phyloP scores from a whole-genome alignment of 2,797 vertebrate species.

The Dendrocincla fuliginosa region DNA sequence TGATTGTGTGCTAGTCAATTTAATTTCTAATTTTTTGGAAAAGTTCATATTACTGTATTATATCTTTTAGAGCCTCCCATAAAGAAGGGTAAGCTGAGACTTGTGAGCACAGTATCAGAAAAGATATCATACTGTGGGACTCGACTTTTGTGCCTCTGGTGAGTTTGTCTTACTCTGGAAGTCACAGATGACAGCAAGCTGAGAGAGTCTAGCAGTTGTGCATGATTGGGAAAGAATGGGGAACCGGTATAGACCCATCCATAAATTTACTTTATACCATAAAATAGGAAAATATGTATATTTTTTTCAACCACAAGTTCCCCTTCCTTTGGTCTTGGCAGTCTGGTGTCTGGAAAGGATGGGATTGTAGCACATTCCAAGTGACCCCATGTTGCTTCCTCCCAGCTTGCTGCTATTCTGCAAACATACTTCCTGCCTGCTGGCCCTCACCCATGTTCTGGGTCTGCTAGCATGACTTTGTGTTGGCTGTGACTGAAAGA shows the following conservation, averaged over 20 bases:
- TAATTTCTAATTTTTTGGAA: conserved; percentile 30
- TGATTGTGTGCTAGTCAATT: conserved; percentile 35
- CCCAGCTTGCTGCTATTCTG: background rate
- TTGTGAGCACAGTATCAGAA: background rate
- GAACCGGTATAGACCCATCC: background rate
- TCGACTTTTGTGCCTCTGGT: background rate
- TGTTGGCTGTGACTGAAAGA: background rate
- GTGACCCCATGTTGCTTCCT: accelerated
- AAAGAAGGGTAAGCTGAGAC: background rate
- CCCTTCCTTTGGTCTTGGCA: background rate
- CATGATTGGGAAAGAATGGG: background rate
- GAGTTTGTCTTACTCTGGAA: background rate
- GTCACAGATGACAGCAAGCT: background rate
- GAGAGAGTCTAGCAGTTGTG: background rate
- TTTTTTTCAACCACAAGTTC: background rate
- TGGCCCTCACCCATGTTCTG: background rate
- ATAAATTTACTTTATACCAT: background rate
- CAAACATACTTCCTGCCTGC: background rate
- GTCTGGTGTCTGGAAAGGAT: background rate
- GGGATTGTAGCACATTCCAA: accelerated
- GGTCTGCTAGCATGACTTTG: background rate
- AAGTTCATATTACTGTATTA: background rate
- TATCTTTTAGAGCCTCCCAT: background rate
- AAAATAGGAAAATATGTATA: background rate
- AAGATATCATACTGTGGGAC: background rate